These are phyloP conservation scores for Gonioctena quinquepunctata DNA, from an alignment of 1,140 invertebrate genomes.

Conservation along the genomic window DNA sequence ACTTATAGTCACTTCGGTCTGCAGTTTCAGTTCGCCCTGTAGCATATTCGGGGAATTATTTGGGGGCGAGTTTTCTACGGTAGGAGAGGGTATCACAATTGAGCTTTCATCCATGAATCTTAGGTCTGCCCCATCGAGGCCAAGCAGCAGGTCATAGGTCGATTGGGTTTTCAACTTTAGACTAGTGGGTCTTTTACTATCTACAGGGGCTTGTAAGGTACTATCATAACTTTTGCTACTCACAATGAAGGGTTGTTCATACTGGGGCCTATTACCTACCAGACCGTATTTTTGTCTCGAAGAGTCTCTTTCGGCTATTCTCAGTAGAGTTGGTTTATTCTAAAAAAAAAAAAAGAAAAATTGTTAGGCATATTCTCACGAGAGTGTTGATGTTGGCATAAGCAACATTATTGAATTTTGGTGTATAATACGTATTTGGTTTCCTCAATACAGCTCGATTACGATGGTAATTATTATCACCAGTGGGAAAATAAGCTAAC, in stretches of 20 bases:
- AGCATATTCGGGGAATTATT: conserved; percentile 3
- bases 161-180: conserved; percentile 50
- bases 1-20: conserved; percentile 71
- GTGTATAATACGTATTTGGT: too few relatives aligned
- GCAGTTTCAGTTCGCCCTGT: conserved; percentile 5
- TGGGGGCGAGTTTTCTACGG: conserved; percentile 67
- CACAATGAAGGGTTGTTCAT: conserved; percentile 16
- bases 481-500: too few relatives aligned
- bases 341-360: too few relatives aligned
- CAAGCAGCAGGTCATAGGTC: conserved; percentile 77
- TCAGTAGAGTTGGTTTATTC: conserved; percentile 2
- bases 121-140: conserved; percentile 79
- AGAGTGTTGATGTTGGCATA: too few relatives aligned
- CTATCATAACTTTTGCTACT: conserved; percentile 19
- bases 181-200: conserved; percentile 20
- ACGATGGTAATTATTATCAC: too few relatives aligned
- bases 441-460: too few relatives aligned
- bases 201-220: conserved; percentile 25
- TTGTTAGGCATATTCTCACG: too few relatives aligned
- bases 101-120: conserved; percentile 91
- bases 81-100: conserved; percentile 75
- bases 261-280: conserved; percentile 42
- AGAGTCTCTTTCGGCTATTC: conserved; percentile 3
- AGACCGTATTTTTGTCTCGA: conserved; percentile 23
- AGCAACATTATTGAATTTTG: too few relatives aligned